Evolutionary conservation across 1,140 invertebrate genomes (phyloP), one percentile per base, ranked within the genome.

Genomic region (Cydia splendana): DNA sequence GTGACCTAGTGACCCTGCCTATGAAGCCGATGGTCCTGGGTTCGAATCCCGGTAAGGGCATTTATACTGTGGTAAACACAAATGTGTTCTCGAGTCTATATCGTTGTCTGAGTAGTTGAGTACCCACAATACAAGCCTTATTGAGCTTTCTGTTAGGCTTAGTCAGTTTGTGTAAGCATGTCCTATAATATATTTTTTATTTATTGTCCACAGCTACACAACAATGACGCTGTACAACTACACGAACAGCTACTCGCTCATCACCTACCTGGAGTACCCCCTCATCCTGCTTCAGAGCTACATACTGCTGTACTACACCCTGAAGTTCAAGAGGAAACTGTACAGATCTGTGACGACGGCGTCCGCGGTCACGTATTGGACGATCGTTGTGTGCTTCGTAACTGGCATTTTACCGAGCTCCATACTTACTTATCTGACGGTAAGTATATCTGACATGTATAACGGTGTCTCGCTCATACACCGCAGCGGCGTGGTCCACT

Each of bases 201-300:
- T 81, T 76, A 81, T 78, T 82, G 84, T 75, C 95, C 95, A 79
- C 90, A 97, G 96, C 79, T 96, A 96, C 81, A 95, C 95, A 30
- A 94, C 96, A 78, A 95, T 95, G 92, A 94, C 95, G 34, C 94
- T 95, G 77, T 97, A 97, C 82, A 96, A 96, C 85, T 96, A 93
- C 82, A 94, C 94, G 18, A 96, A 96, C 91, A 90, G 93, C 20
- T 96, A 97, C 86, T 93, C 94, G n/a, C 30, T 96, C 2, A 84
- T 96, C 65, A 95, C 95, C 0, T 97, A 96, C 81, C 83, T 97
- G 91, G 96, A 97, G 82, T 96, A 96, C 87, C 96, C 96, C 2
- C 94, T 96, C 74, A 95, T 97, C 79, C 82, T 96, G 78, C 71
- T 95, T 0, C 96, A 97, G 91, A 94, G 96, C 80, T 94, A 95